Evolutionary conservation across 1,140 invertebrate species (phyloP).

Genomic region (Hyles euphorbiae): DNA sequence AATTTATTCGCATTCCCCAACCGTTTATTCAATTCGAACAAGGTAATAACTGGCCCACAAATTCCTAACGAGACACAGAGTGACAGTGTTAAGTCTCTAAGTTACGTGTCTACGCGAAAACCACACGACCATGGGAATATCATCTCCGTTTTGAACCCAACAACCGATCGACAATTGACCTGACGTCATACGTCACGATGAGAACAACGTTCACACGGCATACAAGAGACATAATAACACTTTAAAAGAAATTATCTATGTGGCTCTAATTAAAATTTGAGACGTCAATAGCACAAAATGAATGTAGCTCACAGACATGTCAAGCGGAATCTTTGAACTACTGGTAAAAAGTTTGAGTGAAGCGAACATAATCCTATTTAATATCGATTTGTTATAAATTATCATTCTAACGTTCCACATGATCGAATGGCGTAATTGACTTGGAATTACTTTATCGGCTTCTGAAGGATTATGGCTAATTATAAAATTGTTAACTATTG

Average conservation of each 20-base stretch:
- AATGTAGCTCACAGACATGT: no score
- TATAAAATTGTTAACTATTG: constrained; percentile 14
- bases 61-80: constrained; percentile 5
- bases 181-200: constrained; percentile 50
- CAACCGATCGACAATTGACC: constrained; percentile 46
- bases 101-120: constrained; percentile 50
- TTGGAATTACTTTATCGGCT: no score
- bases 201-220: constrained; percentile 47
- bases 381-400: no score
- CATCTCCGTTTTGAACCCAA: constrained; percentile 20
- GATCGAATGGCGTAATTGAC: no score
- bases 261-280: constrained; percentile 21
- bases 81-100: constrained; percentile 21
- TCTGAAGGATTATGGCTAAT: constrained; percentile 3
- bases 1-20: no score
- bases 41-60: background rate
- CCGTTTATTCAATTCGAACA: no score
- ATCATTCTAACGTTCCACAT: no score
- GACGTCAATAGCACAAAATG: background rate
- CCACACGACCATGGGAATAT: constrained; percentile 46
- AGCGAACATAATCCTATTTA: no score
- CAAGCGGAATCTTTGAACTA: no score
- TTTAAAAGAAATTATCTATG: background rate
- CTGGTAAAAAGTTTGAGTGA: no score
- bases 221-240: constrained; percentile 24